Evolutionary conservation across 1,140 invertebrate species (phyloP), one percentile per base, ranked within the genome.

Genomic region (Scylla paramamosain): DNA sequence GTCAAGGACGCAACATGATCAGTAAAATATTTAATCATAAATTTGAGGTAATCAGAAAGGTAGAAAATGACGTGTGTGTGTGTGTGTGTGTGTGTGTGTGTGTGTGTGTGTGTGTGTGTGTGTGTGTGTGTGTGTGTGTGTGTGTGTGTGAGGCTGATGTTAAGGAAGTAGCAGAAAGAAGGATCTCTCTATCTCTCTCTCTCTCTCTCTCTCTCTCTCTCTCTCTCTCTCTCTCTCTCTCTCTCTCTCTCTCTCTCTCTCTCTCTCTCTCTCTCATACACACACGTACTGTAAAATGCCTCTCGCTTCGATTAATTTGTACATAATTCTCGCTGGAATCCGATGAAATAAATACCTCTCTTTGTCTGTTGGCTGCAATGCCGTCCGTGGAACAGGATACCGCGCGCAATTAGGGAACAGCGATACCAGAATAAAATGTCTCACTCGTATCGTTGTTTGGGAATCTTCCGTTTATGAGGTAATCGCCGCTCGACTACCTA

Each of bases 21-120:
- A 39, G 39, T 39, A 39, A 39, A 39, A 39, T 6, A 39, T 2
- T 1, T 39, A 39, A 39, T 39, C 39, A 39, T 39, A 39, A 39
- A 39, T 39, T 39, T 39, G 10, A 45, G 28, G 32, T 45, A 52
- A 46, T 14, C 25, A 20, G n/a, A 10, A 46, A 28, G 14, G 88
- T 90, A n/a, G n/a, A n/a, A n/a, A n/a, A n/a, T n/a, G n/a, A n/a
- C n/a, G 28, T 45, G 28, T 90, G 88, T 90, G 88, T 90, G 88
- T 90, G 88, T 90, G 88, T 90, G 88, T 90, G 88, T 90, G 88
- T 90, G 88, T 90, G 91, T 67, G 91, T 92, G 91, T 92, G 91
- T 92, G 91, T 92, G 91, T 92, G 91, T 92, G 91, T 92, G 91
- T 92, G 91, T 92, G 91, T 92, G 91, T 92, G 91, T 92, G 91